Evolutionary conservation across 2,797 vertebrate species (phyloP).

Genomic region (Synaphobranchus kaupii): DNA sequence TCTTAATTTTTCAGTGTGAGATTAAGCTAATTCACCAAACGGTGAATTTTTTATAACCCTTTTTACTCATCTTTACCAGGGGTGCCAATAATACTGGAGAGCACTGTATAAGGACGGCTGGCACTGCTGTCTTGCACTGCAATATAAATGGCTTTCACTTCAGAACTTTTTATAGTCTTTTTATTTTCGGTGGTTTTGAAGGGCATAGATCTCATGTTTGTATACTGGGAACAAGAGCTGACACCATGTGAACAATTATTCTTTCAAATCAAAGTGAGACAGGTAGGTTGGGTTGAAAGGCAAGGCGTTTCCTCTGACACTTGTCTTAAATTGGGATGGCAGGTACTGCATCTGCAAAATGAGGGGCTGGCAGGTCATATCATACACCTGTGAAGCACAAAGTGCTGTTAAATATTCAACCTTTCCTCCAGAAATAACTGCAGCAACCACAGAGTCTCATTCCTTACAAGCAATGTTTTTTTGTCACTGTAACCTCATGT

Average conservation of each 20-base stretch:
- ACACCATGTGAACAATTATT: neutral
- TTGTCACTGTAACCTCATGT: neutral
- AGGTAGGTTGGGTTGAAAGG: neutral
- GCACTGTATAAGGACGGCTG: too few species aligned
- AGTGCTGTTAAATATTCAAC: too few species aligned
- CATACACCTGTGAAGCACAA: neutral
- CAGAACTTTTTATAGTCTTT: neutral
- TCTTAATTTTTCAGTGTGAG: too few species aligned
- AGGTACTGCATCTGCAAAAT: neutral
- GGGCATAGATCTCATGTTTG: neutral
- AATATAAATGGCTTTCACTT: neutral
- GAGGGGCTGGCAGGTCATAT: neutral
- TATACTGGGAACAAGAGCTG: neutral
- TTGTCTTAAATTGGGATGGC: neutral
- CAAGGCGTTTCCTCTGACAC: neutral
- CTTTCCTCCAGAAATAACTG: neutral
- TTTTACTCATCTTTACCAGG: too few species aligned
- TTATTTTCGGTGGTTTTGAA: neutral
- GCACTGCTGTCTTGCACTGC: neutral
- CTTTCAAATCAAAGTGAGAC: neutral
- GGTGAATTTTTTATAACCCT: too few species aligned
- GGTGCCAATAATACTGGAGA: too few species aligned
- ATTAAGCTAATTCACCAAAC: too few species aligned
- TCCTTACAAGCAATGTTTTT: neutral
- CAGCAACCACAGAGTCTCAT: neutral